phyloP scores from a whole-genome alignment of 2,113 vertebrate genomes.

The Actenoides hombroni region DNA sequence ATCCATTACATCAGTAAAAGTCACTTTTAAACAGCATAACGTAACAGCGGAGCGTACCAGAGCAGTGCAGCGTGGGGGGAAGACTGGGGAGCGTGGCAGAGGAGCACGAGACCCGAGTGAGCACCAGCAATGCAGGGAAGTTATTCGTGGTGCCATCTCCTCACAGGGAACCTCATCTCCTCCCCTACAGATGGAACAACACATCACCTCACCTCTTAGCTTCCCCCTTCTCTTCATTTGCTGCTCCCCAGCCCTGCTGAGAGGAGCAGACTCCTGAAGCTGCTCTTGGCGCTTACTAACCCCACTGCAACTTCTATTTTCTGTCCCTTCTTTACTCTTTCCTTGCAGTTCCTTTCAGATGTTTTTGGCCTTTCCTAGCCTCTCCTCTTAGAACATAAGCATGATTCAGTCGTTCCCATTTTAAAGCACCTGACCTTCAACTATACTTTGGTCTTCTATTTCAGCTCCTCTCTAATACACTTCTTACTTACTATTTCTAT shows the following conservation, averaged over 20 bases:
- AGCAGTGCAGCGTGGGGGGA: background rate
- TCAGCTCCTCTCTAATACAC: background rate
- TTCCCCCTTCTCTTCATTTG: background rate
- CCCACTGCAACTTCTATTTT: background rate
- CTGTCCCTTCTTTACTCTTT: background rate
- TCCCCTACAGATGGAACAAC: no score
- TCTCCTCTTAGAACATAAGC: background rate
- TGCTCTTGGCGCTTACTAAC: background rate
- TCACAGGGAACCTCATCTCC: background rate
- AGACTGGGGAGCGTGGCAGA: background rate
- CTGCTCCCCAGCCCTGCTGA: background rate
- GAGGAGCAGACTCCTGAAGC: background rate
- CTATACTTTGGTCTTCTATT: background rate
- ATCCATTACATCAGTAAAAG: background rate
- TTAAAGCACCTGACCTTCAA: conserved; percentile 2
- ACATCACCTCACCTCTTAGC: fast-evolving
- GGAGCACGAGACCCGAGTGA: background rate
- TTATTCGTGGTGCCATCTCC: background rate
- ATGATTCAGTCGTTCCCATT: background rate
- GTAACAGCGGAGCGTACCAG: background rate
- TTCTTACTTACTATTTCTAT: conserved; percentile 9
- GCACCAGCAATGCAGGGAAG: background rate
- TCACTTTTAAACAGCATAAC: background rate
- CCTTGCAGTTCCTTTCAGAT: background rate
- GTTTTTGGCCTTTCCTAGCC: background rate